Conservation (phyloP, 1,140 invertebrate genomes). For the Phthorimaea operculella region DNA sequence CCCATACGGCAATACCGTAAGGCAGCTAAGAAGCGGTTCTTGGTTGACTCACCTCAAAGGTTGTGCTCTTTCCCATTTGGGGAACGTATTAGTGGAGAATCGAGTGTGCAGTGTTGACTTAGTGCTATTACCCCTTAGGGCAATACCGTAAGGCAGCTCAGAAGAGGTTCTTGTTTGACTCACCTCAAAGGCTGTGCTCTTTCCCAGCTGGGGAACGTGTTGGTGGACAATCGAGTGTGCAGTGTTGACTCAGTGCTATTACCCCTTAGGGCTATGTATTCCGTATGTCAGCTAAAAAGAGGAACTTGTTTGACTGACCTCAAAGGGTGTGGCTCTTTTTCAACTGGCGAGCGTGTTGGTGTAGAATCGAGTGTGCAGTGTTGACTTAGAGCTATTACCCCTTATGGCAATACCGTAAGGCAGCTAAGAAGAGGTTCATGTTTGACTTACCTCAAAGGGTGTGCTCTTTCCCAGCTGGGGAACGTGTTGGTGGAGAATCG, state of each 20-base stretch:
- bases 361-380: no score
- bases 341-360: no score
- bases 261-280: no score
- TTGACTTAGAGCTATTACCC: slow-evolving; percentile 42
- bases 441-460: slow-evolving; percentile 87
- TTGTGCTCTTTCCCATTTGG: slow-evolving; percentile 98
- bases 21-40: background rate
- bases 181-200: slow-evolving; percentile 97
- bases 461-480: slow-evolving; percentile 98
- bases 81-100: slow-evolving; percentile 99
- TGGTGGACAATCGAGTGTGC: slow-evolving; percentile 97
- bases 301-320: no score
- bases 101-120: no score
- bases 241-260: no score
- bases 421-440: background rate
- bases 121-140: background rate
- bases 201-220: slow-evolving; percentile 99
- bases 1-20: background rate
- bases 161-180: slow-evolving; percentile 10
- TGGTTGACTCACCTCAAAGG: slow-evolving; percentile 84
- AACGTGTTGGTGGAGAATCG: slow-evolving; percentile 99
- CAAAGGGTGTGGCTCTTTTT: no score
- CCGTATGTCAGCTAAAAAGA: no score
- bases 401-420: background rate
- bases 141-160: background rate